Evolutionary conservation across 2,113 vertebrate species (phyloP), one percentile per base, ranked within the genome.

Genomic region (Tachysurus fulvidraco): DNA sequence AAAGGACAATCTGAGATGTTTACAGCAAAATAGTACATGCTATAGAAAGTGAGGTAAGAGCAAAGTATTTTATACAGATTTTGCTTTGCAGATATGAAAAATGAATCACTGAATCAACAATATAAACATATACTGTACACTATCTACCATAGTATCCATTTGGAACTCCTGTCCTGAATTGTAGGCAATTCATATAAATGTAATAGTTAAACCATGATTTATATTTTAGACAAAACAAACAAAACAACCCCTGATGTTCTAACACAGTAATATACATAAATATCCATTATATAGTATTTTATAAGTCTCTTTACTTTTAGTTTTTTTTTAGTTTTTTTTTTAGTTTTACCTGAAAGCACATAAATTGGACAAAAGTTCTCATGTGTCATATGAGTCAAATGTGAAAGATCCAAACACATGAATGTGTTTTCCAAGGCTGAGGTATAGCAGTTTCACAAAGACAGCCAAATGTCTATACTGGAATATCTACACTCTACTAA

Each of bases 371-470:
- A 90, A 91, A 91, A 92, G 92, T 94, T 93, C 94, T 92, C 90
- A 92, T 94, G 93, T 93, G 93, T 93, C 94, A 94, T 93, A 93
- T 90, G 88, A 81, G 89, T 90, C 89, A 92, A 90, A 89, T 44
- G 17, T 44, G 21, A 91, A 86, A 88, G 88, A 91, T 94, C 69
- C 69, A 44, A 19, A 69, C 94, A 95, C 94, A 76, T 91, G 88
- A 91, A 88, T 90, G 77, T 92, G 89, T 88, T 36, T 84, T 91
- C 92, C 91, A 91, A 93, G 92, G 88, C 88, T 94, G 94, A 95
- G 94, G 95, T 95, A 95, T 92, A 93, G 88, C 78, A 21, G 90
- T 91, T 67, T 89, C 89, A 83, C 90, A 91, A 83, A 87, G 83
- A 91, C 25, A 83, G 86, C 90, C 92, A 89, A 62, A 90, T 88